A percentile compares a stretch with the other conserved stretches of the same genome.
phyloP scores from a whole-genome alignment of 1,140 invertebrate genomes.

The Rhizoglyphus robini region DNA sequence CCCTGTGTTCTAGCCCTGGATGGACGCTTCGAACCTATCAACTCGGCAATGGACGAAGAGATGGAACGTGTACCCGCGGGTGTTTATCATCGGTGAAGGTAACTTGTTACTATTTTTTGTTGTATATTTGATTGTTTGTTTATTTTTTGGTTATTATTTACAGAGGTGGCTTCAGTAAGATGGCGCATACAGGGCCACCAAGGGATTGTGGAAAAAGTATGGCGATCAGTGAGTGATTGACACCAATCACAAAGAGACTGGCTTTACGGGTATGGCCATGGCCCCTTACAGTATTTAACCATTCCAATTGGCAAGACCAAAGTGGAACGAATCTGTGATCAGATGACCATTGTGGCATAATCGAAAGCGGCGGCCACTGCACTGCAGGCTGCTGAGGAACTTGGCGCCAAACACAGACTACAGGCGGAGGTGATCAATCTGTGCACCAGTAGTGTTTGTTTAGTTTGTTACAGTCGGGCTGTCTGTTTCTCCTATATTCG shows the following conservation, averaged over 20 bases:
- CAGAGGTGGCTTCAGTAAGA: slow-evolving; percentile 97
- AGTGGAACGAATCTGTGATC: slow-evolving; percentile 66
- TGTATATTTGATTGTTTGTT: too few species aligned
- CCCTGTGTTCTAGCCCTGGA: too few species aligned
- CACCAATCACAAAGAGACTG: slow-evolving; percentile 98
- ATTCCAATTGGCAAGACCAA: slow-evolving; percentile 93
- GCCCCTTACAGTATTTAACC: slow-evolving; percentile 77
- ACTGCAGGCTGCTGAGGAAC: slow-evolving; percentile 72
- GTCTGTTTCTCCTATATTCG: too few species aligned
- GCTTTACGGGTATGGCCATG: slow-evolving; percentile 89
- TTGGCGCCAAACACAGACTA: slow-evolving; percentile 60
- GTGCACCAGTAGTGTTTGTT: slow-evolving; percentile 74
- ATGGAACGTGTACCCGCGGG: slow-evolving; percentile 81
- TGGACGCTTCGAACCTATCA: too few species aligned
- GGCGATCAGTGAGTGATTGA: slow-evolving; percentile 93
- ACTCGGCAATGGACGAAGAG: slow-evolving; percentile 92
- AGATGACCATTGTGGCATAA: slow-evolving; percentile 83
- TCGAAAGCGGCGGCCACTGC: slow-evolving; percentile 74
- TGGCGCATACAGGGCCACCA: slow-evolving; percentile 83
- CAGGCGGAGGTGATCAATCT: slow-evolving; percentile 96
- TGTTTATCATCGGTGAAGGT: slow-evolving; percentile 89
- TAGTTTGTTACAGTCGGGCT: slow-evolving; percentile 87
- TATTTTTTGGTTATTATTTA: too few species aligned
- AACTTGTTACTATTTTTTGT: too few species aligned
- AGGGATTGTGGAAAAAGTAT: slow-evolving; percentile 96